phyloP scores from a whole-genome alignment of 2,113 vertebrate species.

The Nansenia antarctica region DNA sequence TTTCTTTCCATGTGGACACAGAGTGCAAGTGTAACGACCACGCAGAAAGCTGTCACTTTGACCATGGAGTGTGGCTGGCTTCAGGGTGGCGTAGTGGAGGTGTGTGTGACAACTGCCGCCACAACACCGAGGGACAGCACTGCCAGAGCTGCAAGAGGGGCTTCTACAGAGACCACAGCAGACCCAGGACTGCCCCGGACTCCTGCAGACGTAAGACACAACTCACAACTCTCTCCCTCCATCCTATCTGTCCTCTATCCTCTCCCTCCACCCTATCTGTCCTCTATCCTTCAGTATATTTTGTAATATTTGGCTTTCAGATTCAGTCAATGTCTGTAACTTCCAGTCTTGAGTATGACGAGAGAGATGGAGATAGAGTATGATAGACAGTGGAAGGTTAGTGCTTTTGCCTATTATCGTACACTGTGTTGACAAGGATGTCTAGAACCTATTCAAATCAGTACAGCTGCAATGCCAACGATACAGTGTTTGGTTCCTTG shows the following conservation, averaged over 20 bases:
- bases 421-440: too few species aligned
- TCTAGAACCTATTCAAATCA: too few species aligned
- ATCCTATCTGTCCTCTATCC: background rate
- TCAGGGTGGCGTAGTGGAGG: slow-evolving; percentile 85
- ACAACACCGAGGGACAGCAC: slow-evolving; percentile 89
- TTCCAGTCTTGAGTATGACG: too few species aligned
- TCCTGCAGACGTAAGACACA: slow-evolving; percentile 93
- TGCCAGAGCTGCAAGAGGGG: slow-evolving; percentile 88
- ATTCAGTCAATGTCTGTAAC: too few species aligned
- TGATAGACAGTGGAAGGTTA: too few species aligned
- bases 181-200: slow-evolving; percentile 79
- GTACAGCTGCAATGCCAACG: background rate
- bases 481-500: slow-evolving; percentile 19
- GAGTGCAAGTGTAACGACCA: slow-evolving; percentile 93
- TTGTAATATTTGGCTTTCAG: too few species aligned
- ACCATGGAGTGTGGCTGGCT: slow-evolving; percentile 78
- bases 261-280: too few species aligned
- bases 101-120: slow-evolving; percentile 83
- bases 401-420: too few species aligned
- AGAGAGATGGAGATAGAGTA: too few species aligned
- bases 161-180: slow-evolving; percentile 86
- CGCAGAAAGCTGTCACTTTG: slow-evolving; percentile 87
- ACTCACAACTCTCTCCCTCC: too few species aligned
- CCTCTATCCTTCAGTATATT: too few species aligned
- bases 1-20: slow-evolving; percentile 46